Evolutionary conservation across 2,888 invertebrate species (phyloP), one percentile per base, ranked within the genome.

Genomic region (Emmelina monodactyla): DNA sequence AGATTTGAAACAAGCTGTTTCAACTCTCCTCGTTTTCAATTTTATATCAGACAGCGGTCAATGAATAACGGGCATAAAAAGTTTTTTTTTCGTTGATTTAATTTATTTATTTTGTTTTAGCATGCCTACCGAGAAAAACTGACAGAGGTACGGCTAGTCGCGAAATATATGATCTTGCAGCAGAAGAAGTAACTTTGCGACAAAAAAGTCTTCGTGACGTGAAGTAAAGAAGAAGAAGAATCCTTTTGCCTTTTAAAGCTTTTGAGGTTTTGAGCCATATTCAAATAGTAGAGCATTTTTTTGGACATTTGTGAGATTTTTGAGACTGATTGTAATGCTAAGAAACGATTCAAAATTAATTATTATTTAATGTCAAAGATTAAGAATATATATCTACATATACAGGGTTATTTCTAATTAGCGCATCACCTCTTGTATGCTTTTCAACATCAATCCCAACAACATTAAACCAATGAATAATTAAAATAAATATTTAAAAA

Each of bases 101-200:
- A 29, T 29, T 29, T 3, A 28, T n/a, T 30, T 14, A 14, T 31
- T 16, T 15, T 31, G 31, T 31, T 31, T 31, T 7, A 31, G 30
- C 3, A 30, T 30, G 14, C 30, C 30, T 31, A 31, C 2, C 11
- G 13, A 15, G 16, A 15, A 31, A 31, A 4, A 31, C 14, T n/a
- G 16, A 15, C n/a, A 31, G 14, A 13, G 16, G 16, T 13, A 31
- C n/a, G 31, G 10, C 16, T 7, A 31, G 31, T 12, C n/a, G 16
- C 31, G 31, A 31, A 31, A 31, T 31, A 11, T 31, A 15, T 31
- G 15, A 15, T 11, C 11, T 15, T 9, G 14, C 16, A 3, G 40
- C 31, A 36, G 39, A 44, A 34, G 42, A 44, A 14, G 42, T 44
- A 41, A 41, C 22, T n/a, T 25, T 44, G 16, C 33, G 42, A 31